phyloP scores from a whole-genome alignment of 2,888 invertebrate species.

The Temnothorax ravouxi region DNA sequence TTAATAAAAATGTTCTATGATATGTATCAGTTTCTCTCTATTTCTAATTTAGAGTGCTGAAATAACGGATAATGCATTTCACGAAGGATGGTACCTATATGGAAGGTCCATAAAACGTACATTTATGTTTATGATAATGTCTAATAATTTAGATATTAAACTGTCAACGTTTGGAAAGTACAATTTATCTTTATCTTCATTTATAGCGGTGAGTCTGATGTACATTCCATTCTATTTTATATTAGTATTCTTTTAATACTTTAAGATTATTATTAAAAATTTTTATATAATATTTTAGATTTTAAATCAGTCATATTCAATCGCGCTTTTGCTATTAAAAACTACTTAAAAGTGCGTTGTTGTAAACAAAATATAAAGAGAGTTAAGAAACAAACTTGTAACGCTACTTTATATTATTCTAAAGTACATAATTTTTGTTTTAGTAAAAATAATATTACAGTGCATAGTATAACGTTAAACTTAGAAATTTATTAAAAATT shows the following conservation, averaged over 20 bases:
- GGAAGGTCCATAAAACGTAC: conserved; percentile 43
- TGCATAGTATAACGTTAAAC: background rate
- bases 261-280: conserved; percentile 2
- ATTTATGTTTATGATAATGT: conserved; percentile 63
- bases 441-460: background rate
- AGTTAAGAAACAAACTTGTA: background rate
- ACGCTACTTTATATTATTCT: background rate
- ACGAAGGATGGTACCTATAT: conserved; percentile 71
- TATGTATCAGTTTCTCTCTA: background rate
- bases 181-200: conserved; percentile 74
- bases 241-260: background rate
- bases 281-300: conserved; percentile 68
- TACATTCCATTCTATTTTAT: too few relatives aligned
- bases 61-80: conserved; percentile 71
- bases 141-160: conserved; percentile 71
- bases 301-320: conserved; percentile 74
- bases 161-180: conserved; percentile 67
- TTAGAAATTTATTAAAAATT: background rate
- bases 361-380: background rate
- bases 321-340: conserved; percentile 70
- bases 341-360: conserved; percentile 18
- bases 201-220: conserved; percentile 69
- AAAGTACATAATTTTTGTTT: background rate
- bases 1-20: conserved; percentile 9
- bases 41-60: conserved; percentile 68